A percentile compares a stretch with the other conserved stretches of the same genome.
phyloP scores from a whole-genome alignment of 2,888 invertebrate genomes.

The Oligia fasciuncula region DNA sequence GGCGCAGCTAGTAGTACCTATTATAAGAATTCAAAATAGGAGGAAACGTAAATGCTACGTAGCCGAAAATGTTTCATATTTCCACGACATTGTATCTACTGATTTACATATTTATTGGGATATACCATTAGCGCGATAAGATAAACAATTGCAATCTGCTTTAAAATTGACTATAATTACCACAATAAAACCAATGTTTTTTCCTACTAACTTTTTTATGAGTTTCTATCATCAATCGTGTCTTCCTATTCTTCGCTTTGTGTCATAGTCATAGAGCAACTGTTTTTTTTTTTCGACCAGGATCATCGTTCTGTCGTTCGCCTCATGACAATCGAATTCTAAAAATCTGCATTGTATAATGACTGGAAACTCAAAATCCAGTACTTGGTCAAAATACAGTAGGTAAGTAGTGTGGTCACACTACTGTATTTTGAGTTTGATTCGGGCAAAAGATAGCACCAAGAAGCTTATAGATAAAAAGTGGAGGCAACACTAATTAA shows the following conservation, averaged over 20 bases:
- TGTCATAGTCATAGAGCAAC: not conserved
- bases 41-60: not conserved
- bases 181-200: not conserved
- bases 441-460: not conserved
- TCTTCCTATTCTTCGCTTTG: not conserved
- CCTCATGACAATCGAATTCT: not conserved
- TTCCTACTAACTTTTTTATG: not conserved
- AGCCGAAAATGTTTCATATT: not conserved
- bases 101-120: not conserved
- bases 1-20: no score
- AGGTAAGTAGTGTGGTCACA: no score
- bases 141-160: constrained; percentile 5
- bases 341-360: not conserved
- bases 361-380: not conserved
- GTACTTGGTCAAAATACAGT: not conserved
- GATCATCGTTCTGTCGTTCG: no score
- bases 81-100: not conserved
- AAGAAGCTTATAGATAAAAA: no score
- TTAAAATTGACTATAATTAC: not conserved
- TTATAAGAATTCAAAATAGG: not conserved
- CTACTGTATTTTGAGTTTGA: not conserved
- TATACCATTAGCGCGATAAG: not conserved
- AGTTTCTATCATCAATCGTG: no score
- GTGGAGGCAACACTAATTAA: no score
- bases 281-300: not conserved